A percentile compares a stretch with the other conserved stretches of the same genome.
Evolutionary conservation across 2,888 invertebrate species (phyloP).

Genomic region (Troides helena): DNA sequence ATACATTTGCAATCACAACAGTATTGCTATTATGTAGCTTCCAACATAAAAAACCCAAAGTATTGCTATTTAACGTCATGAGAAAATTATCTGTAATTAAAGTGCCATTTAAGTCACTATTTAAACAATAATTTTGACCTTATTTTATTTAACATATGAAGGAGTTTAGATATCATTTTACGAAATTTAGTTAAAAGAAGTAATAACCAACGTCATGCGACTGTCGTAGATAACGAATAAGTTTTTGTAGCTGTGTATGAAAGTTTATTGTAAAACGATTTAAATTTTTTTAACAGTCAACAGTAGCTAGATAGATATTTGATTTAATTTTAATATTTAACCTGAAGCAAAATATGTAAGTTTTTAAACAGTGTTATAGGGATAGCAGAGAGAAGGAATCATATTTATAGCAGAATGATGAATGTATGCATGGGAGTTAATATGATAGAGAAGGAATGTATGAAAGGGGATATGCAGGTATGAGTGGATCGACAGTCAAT

Average conservation of each 20-base stretch:
- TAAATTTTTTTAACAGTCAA: background rate
- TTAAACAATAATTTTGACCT: too few relatives aligned
- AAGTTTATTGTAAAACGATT: slow-evolving; percentile 1
- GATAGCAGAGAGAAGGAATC: too few relatives aligned
- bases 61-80: background rate
- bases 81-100: background rate
- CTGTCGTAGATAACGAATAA: slow-evolving; percentile 16
- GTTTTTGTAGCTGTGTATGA: slow-evolving; percentile 4
- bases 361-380: too few relatives aligned
- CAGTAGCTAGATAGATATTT: background rate
- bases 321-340: background rate
- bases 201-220: background rate
- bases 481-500: too few relatives aligned
- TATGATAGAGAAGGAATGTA: too few relatives aligned
- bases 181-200: background rate
- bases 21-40: background rate
- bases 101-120: too few relatives aligned
- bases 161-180: background rate
- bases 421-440: too few relatives aligned
- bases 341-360: background rate
- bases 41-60: background rate
- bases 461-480: too few relatives aligned
- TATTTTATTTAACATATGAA: background rate
- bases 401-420: too few relatives aligned
- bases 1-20: background rate